Base-by-base conservation (phyloP, 2,113 vertebrate genomes). In the Charadrius vociferus region DNA sequence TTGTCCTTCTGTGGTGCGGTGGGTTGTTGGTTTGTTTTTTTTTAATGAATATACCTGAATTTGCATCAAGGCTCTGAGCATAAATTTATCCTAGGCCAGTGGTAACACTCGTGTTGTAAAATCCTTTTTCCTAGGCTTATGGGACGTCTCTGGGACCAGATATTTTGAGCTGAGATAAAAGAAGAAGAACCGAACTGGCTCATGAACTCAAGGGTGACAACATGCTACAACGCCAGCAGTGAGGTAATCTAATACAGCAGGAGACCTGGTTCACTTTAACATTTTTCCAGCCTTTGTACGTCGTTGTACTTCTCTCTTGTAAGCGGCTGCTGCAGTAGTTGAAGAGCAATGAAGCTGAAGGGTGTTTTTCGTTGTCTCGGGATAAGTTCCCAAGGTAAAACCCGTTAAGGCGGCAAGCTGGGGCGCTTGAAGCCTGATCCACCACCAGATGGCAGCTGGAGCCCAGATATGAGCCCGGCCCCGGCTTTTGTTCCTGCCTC, bases 391-490 rank as follows among this genome's bases (percentile, higher is more conserved):
- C 8, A 5, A 61, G 3, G 34, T 2, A 10, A 16, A 34, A 3
- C 14, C 16, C 39, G 37, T 5, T 12, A 1, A 1, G 4, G 5
- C 4, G 2, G 24, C 17, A 9, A 7, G 32, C 22, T 2, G 55
- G 41, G 65, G 11, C 27, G 49, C 56, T 7, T 2, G 2, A 10
- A 37, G 53, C 43, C 74, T 7, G 27, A 12, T 52, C 24, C n/a
- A 30, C 95, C 96, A 87, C 39, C 88, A 96, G 95, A 22, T 85
- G 96, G 94, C 96, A 82, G 91, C 90, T 36, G 93, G 72, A 90
- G 79, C 23, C 72, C 87, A 21, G 45, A 1, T 2, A 74, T 83
- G 78, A 45, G 41, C 12, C 36, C 6, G 14, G 12, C 26, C 34
- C 6, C 7, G 20, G 39, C 32, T 16, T 21, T 14, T 6, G 39